Conservation (phyloP, 2,797 vertebrate genomes). For the Amphiprion clarkii region DNA sequence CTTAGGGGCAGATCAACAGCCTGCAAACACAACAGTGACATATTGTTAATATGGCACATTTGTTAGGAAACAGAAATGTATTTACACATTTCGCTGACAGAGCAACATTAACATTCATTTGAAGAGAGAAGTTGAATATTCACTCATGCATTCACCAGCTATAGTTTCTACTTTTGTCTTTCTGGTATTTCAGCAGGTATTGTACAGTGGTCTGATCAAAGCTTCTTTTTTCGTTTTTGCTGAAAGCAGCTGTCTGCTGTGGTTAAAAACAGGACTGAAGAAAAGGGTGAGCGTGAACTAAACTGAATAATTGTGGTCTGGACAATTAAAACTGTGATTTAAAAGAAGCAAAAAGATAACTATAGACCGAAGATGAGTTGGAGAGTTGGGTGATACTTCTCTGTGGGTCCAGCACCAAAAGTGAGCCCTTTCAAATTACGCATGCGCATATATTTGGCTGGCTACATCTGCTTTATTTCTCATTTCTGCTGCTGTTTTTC, state of each 20-base stretch:
- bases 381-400: background rate
- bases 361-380: background rate
- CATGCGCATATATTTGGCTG: background rate
- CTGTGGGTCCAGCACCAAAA: background rate
- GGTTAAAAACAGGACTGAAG: background rate
- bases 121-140: background rate
- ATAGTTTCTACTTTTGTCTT: background rate
- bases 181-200: background rate
- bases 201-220: background rate
- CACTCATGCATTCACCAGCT: background rate
- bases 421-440: background rate
- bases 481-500: background rate
- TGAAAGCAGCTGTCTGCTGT: background rate
- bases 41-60: background rate
- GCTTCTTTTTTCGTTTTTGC: background rate
- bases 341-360: background rate
- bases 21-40: background rate
- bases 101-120: background rate
- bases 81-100: background rate
- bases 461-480: background rate
- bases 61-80: background rate
- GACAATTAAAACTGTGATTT: slow-evolving; percentile 12
- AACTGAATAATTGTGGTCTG: slow-evolving; percentile 5
- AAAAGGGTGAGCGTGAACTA: slow-evolving; percentile 4
- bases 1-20: slow-evolving; percentile 4